These are phyloP conservation scores for Drosophila willistoni DNA, from an alignment of 1,140 invertebrate genomes.

Conservation along the genomic window DNA sequence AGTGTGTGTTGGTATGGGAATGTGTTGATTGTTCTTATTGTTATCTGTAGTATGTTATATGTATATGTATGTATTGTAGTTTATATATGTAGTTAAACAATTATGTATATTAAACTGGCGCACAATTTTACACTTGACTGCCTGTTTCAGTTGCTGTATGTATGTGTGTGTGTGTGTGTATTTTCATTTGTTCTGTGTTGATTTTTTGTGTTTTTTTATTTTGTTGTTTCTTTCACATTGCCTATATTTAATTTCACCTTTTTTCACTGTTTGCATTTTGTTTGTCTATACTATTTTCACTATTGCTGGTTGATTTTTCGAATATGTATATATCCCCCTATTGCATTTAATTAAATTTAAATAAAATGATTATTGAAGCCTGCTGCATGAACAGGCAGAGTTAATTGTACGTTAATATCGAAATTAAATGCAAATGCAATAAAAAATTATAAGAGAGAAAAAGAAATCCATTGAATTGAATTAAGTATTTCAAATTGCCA, in stretches of 20 bases:
- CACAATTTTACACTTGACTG: slow-evolving; percentile 78
- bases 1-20: slow-evolving; percentile 3
- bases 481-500: slow-evolving; percentile 1
- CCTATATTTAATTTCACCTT: slow-evolving; percentile 81
- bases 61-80: slow-evolving; percentile 29
- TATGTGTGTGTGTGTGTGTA: slow-evolving; percentile 49
- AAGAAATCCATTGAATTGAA: slow-evolving; percentile 14
- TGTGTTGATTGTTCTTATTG: slow-evolving; percentile 33
- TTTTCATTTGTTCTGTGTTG: slow-evolving; percentile 56
- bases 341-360: slow-evolving; percentile 78
- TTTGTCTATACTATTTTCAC: slow-evolving; percentile 78
- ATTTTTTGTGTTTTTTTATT: slow-evolving; percentile 37
- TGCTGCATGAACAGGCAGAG: slow-evolving; percentile 29
- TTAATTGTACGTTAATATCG: slow-evolving; percentile 71
- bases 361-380: slow-evolving; percentile 55
- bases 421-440: slow-evolving; percentile 47
- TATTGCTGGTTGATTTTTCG: slow-evolving; percentile 60
- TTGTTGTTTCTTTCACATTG: slow-evolving; percentile 55
- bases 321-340: slow-evolving; percentile 39
- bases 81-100: slow-evolving; percentile 65
- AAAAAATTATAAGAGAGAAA: slow-evolving; percentile 12
- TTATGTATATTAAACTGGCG: slow-evolving; percentile 71
- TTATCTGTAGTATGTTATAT: slow-evolving; percentile 35
- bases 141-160: slow-evolving; percentile 47
- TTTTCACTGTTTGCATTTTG: slow-evolving; percentile 79